Conservation (phyloP, 2,113 vertebrate genomes). For the Muscicapa adusta region DNA sequence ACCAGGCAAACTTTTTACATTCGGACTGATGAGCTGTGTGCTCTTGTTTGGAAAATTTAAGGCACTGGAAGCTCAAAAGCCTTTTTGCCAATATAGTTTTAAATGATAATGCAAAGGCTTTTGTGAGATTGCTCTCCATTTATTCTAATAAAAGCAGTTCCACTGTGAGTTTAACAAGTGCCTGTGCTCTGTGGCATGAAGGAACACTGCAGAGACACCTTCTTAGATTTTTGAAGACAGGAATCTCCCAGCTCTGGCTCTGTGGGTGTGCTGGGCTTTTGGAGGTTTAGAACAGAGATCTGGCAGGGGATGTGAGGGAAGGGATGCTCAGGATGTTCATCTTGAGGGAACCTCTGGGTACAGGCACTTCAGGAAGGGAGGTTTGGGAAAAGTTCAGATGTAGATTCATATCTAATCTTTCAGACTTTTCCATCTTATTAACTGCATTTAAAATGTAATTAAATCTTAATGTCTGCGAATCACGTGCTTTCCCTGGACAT, state of each 20-base stretch:
- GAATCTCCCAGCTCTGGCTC: neutral
- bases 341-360: neutral
- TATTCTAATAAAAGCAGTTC: slow-evolving; percentile 15
- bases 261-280: neutral
- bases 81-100: slow-evolving; percentile 6
- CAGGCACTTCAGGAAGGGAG: neutral
- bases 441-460: neutral
- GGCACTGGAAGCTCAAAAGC: neutral
- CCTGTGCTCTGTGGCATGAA: neutral
- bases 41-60: slow-evolving; percentile 35
- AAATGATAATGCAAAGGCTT: slow-evolving; percentile 14
- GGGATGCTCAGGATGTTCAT: neutral
- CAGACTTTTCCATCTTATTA: neutral
- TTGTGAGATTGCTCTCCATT: slow-evolving; percentile 2
- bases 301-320: neutral
- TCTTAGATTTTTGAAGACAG: neutral
- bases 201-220: neutral
- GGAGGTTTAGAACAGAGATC: neutral
- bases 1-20: neutral
- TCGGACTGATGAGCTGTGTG: neutral
- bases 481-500: neutral
- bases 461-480: neutral
- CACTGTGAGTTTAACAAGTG: neutral
- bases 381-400: neutral
- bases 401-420: neutral